Conservation (phyloP, 2,797 vertebrate species). For the Glyptemys insculpta region DNA sequence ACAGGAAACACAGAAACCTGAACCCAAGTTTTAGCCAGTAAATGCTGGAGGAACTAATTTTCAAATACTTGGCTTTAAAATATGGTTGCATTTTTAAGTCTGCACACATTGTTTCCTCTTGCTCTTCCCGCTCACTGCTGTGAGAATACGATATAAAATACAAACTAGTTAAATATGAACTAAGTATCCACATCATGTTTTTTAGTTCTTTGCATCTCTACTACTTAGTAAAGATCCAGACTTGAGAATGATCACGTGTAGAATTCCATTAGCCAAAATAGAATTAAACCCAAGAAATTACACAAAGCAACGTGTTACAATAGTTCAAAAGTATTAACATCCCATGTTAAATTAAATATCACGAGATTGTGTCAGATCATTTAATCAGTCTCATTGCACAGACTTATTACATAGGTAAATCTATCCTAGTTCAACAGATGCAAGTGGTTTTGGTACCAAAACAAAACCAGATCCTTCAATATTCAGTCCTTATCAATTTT, state of each 20-base stretch:
- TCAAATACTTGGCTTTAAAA: constrained; percentile 27
- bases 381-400: not conserved
- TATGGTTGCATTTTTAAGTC: constrained; percentile 23
- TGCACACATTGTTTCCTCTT: not conserved
- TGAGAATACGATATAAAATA: not conserved
- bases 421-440: not conserved
- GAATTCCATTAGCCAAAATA: not conserved
- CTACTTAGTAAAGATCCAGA: not conserved
- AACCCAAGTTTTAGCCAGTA: not conserved
- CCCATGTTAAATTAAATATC: not conserved
- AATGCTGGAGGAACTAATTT: not conserved
- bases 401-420: not conserved
- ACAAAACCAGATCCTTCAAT: not conserved
- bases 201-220: not conserved
- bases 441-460: not conserved
- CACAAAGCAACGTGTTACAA: not conserved
- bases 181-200: not conserved
- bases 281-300: not conserved
- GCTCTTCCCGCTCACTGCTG: not conserved
- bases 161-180: not conserved
- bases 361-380: not conserved
- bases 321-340: not conserved
- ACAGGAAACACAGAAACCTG: not conserved
- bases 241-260: not conserved
- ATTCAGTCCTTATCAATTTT: not conserved